Percentiles rank a stretch among this genome's conserved stretches.
These are phyloP conservation scores for Erinaceus europaeus DNA, from an alignment of 2,113 vertebrate species.

Conservation along the genomic window DNA sequence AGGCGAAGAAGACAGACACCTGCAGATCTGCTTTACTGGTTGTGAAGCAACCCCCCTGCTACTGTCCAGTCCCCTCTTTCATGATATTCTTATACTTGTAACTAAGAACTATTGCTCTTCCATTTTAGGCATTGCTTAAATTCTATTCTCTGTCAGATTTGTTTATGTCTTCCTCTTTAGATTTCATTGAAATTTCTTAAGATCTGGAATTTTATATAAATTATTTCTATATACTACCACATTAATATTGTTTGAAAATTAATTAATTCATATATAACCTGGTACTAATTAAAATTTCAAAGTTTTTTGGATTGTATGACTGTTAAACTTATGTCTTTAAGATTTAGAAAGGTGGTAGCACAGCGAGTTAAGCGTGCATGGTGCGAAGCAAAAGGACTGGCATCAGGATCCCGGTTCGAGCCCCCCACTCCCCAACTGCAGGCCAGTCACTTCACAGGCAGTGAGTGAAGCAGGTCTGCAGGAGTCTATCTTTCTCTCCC, in stretches of 20 bases:
- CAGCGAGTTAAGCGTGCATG: too few relatives aligned
- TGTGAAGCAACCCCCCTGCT: too few relatives aligned
- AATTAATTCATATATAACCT: not conserved
- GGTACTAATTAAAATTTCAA: constrained; percentile 24
- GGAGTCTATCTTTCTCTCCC: too few relatives aligned
- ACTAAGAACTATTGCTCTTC: not conserved
- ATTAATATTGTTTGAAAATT: constrained; percentile 28
- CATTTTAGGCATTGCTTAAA: not conserved
- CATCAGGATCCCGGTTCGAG: too few relatives aligned
- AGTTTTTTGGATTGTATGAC: not conserved
- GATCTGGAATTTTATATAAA: not conserved
- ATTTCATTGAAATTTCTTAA: not conserved
- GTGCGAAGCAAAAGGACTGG: too few relatives aligned
- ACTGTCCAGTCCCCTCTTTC: too few relatives aligned
- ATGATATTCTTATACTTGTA: not conserved
- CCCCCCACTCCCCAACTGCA: too few relatives aligned
- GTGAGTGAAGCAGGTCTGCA: too few relatives aligned
- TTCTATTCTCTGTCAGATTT: not conserved
- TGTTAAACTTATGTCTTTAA: constrained; percentile 7
- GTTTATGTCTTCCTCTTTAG: not conserved
- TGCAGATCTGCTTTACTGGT: too few relatives aligned
- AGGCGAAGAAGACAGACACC: too few relatives aligned
- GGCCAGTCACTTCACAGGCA: too few relatives aligned
- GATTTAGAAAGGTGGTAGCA: too few relatives aligned
- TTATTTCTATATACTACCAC: not conserved